phyloP scores from a whole-genome alignment of 1,140 invertebrate genomes.

The Neodiprion fabricii region DNA sequence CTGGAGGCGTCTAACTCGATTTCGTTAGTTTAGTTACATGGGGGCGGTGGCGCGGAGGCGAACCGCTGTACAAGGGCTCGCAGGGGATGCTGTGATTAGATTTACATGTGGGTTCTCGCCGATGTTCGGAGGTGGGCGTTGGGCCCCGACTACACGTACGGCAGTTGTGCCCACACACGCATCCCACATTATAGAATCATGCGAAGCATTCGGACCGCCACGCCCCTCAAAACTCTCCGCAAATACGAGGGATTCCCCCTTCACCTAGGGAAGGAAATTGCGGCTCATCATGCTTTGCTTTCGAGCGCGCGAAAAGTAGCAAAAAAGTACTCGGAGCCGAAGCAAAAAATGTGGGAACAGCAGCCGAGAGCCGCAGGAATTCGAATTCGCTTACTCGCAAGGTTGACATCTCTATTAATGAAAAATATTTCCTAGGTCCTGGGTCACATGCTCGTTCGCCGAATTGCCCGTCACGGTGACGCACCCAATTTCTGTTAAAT shows the following conservation, averaged over 20 bases:
- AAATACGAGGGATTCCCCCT: neutral
- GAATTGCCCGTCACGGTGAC: neutral
- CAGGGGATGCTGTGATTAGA: slow-evolving; percentile 53
- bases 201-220: slow-evolving; percentile 33
- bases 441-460: too few relatives aligned
- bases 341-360: neutral
- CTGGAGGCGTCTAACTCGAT: slow-evolving; percentile 52
- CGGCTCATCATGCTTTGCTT: neutral
- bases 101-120: slow-evolving; percentile 47
- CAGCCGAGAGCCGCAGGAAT: too few relatives aligned
- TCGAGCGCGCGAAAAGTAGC: neutral
- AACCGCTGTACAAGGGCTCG: slow-evolving; percentile 28
- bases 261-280: neutral
- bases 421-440: too few relatives aligned
- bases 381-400: too few relatives aligned
- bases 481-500: slow-evolving; percentile 37
- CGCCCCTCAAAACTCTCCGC: neutral
- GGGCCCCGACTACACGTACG: neutral
- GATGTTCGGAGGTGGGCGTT: neutral
- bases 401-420: too few relatives aligned
- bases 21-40: slow-evolving; percentile 58
- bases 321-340: neutral
- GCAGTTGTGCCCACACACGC: neutral
- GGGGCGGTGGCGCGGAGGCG: slow-evolving; percentile 48
- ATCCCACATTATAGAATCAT: neutral